Conservation (phyloP, 2,888 invertebrate species). For the Diaprepes abbreviatus region DNA sequence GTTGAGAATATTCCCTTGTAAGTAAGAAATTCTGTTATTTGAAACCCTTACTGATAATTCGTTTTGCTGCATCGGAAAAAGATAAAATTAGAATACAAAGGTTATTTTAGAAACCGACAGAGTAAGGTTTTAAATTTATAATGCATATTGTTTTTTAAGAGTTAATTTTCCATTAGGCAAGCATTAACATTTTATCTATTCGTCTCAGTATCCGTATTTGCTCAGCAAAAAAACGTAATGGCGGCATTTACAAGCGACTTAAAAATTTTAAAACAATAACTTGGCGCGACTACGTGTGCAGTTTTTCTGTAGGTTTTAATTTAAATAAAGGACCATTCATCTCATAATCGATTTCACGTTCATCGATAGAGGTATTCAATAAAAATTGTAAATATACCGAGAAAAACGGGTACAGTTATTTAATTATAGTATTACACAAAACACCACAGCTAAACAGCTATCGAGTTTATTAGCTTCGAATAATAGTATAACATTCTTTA, state of each 20-base stretch:
- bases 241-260: neutral
- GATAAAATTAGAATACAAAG: no score
- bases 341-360: slow-evolving; percentile 19
- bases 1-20: no score
- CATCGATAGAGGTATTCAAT: slow-evolving; percentile 2
- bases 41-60: no score
- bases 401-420: slow-evolving; percentile 33
- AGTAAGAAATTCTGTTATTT: no score
- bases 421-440: slow-evolving; percentile 29
- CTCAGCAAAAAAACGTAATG: neutral
- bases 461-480: slow-evolving; percentile 19
- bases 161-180: neutral
- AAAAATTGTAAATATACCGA: slow-evolving; percentile 17
- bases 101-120: no score
- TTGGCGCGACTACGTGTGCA: neutral
- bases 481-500: slow-evolving; percentile 9
- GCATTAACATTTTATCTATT: neutral
- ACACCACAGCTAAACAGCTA: slow-evolving; percentile 15
- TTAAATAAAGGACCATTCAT: slow-evolving; percentile 16
- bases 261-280: neutral
- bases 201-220: neutral
- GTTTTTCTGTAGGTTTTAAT: slow-evolving; percentile 16
- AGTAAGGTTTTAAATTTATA: neutral
- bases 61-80: no score
- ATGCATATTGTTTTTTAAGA: neutral